Percentiles rank a stretch among this genome's conserved stretches.
Evolutionary conservation across 2,797 vertebrate species (phyloP).

Genomic region (Danio jaintianensis): DNA sequence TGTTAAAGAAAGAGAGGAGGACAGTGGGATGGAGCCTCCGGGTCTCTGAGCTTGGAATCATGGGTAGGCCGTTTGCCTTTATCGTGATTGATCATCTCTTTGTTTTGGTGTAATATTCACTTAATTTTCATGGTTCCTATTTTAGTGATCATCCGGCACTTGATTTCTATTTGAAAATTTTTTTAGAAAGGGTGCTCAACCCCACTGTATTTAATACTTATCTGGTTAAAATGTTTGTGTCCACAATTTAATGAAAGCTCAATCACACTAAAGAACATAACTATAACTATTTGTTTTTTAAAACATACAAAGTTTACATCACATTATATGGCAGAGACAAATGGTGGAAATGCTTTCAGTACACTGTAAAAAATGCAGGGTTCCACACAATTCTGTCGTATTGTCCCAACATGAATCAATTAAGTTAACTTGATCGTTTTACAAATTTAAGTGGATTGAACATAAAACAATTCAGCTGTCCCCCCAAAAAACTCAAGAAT

Average conservation of each 20-base stretch:
- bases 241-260: background rate
- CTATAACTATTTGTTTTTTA: no score
- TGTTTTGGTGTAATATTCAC: background rate
- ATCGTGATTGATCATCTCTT: background rate
- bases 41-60: slow-evolving; percentile 48
- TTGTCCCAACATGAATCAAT: no score
- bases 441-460: no score
- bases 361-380: no score
- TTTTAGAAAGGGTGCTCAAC: background rate
- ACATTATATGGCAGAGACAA: no score
- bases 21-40: slow-evolving; percentile 40
- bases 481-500: no score
- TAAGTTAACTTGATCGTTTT: no score
- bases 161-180: background rate
- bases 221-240: background rate
- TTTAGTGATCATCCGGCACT: background rate
- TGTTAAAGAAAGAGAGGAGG: slow-evolving; percentile 46
- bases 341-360: no score
- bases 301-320: no score
- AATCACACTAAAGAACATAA: no score
- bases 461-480: no score
- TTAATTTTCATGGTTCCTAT: background rate
- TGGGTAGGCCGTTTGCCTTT: slow-evolving; percentile 17
- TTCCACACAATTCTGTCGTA: no score
- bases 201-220: background rate